These are phyloP conservation scores for Diloba caeruleocephala DNA, from an alignment of 2,888 invertebrate genomes.

Conservation along the genomic window DNA sequence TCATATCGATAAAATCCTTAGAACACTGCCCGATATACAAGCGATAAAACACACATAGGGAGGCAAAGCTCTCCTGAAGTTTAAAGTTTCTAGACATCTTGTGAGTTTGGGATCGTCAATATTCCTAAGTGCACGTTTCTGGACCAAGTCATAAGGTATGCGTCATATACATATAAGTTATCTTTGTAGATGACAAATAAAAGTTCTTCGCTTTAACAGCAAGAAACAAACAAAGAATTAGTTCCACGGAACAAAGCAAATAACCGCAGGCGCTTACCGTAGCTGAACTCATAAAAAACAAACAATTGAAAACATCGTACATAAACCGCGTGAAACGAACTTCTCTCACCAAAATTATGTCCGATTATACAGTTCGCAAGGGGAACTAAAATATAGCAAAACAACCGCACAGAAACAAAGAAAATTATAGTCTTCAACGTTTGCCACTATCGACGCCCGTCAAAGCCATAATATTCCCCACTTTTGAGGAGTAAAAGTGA, in stretches of 20 bases:
- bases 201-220: too few species aligned
- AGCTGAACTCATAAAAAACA: conserved; percentile 9
- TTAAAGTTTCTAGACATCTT: too few species aligned
- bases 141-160: too few species aligned
- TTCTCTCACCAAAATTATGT: conserved; percentile 49
- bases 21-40: too few species aligned
- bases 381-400: conserved; percentile 47
- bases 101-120: too few species aligned
- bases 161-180: too few species aligned
- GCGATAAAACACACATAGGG: too few species aligned
- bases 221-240: not conserved
- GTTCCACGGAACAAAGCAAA: not conserved
- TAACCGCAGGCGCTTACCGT: not conserved
- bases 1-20: too few species aligned
- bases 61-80: too few species aligned
- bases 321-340: conserved; percentile 30
- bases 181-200: not conserved
- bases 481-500: conserved; percentile 64
- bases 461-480: conserved; percentile 72
- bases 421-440: conserved; percentile 75
- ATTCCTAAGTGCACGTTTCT: too few species aligned
- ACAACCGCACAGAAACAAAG: conserved; percentile 64
- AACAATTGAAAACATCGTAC: conserved; percentile 15
- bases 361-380: conserved; percentile 24
- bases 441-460: conserved; percentile 76